These are phyloP conservation scores for Heterodera schachtii DNA, from an alignment of 1,140 invertebrate species.

Conservation along the genomic window DNA sequence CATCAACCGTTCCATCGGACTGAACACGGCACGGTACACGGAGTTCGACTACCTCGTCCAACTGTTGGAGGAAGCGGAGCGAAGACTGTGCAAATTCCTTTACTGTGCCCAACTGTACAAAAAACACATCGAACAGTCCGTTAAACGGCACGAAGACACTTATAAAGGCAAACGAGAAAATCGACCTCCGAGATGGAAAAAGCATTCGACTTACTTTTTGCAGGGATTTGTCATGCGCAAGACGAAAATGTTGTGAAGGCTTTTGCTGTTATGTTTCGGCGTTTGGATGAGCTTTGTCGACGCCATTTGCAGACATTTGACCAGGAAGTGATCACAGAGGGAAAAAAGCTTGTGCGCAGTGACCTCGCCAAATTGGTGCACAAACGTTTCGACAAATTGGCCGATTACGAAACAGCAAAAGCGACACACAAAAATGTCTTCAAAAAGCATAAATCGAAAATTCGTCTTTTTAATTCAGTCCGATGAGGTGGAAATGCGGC, in stretches of 20 bases:
- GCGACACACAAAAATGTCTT: constrained; percentile 38
- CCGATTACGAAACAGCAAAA: constrained; percentile 51
- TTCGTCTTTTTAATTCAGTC: constrained; percentile 2
- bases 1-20: constrained; percentile 43
- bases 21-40: constrained; percentile 42
- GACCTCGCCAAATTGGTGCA: constrained; percentile 55
- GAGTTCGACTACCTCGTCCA: constrained; percentile 48
- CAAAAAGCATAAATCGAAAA: background rate
- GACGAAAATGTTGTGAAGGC: constrained; percentile 30
- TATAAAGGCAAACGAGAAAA: constrained; percentile 27
- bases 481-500: constrained; percentile 47
- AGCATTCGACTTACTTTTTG: background rate
- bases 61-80: constrained; percentile 48
- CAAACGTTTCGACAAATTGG: constrained; percentile 56
- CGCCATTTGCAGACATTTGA: constrained; percentile 23
- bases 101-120: constrained; percentile 52
- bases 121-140: constrained; percentile 37
- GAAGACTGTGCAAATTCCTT: constrained; percentile 52
- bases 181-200: too few species aligned
- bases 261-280: constrained; percentile 31
- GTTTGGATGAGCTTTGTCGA: constrained; percentile 27
- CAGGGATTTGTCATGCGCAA: constrained; percentile 26
- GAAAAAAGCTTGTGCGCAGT: constrained; percentile 25
- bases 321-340: constrained; percentile 36
- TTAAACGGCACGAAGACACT: constrained; percentile 43